phyloP scores from a whole-genome alignment of 2,888 invertebrate species.

The Aspidiotus rigidus region DNA sequence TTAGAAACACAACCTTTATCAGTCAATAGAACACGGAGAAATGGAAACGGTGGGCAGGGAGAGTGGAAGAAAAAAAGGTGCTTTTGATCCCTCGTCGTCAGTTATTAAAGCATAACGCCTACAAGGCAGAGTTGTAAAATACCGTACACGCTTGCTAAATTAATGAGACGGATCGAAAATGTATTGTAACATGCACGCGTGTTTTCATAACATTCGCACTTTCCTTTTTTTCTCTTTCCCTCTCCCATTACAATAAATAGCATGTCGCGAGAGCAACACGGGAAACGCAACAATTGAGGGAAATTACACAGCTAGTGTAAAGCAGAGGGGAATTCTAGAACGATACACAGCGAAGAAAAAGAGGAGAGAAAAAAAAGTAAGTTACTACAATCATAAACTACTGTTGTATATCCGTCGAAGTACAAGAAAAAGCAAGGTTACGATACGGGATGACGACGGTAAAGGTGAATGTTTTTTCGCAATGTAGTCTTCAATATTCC shows the following conservation, averaged over 20 bases:
- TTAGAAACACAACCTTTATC: too few species aligned
- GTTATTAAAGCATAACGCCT: too few species aligned
- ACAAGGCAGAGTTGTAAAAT: too few species aligned
- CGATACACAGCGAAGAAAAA: background rate
- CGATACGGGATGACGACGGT: background rate
- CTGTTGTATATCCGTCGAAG: background rate
- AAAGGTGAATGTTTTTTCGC: conserved; percentile 31
- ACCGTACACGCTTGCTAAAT: too few species aligned
- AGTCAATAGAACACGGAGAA: too few species aligned
- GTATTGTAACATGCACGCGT: background rate
- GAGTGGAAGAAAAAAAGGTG: too few species aligned
- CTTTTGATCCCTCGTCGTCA: too few species aligned
- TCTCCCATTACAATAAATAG: background rate
- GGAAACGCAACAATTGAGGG: conserved; percentile 28
- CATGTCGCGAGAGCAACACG: conserved; percentile 23
- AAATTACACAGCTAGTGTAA: background rate
- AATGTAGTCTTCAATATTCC: conserved; percentile 28
- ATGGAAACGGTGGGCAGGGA: too few species aligned
- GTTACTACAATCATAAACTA: background rate
- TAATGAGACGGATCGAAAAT: background rate
- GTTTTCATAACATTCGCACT: background rate
- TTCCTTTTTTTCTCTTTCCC: too few species aligned
- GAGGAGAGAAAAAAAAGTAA: conserved; percentile 18
- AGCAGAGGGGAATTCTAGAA: background rate
- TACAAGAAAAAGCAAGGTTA: background rate